phyloP scores from a whole-genome alignment of 2,113 vertebrate species.

The Tor tambroides region DNA sequence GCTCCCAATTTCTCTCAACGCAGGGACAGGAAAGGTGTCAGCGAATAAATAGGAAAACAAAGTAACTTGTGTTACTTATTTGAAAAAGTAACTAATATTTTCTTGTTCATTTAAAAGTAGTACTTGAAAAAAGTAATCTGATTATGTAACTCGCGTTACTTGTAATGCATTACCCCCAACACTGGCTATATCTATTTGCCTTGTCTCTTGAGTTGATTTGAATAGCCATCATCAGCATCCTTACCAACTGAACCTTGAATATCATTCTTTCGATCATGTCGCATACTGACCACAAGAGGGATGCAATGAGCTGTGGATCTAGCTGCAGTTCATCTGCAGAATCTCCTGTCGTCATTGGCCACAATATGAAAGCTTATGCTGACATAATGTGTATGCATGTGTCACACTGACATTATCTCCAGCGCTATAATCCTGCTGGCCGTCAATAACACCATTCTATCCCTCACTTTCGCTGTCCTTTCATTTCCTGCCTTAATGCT shows the following conservation, averaged over 20 bases:
- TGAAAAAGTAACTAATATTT: too few species aligned
- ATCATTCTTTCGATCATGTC: background rate
- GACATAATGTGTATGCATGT: background rate
- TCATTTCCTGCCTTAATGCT: slow-evolving; percentile 48
- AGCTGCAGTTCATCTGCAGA: background rate
- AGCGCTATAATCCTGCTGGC: background rate
- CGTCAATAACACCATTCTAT: slow-evolving; percentile 45
- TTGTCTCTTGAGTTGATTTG: background rate
- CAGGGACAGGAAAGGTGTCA: too few species aligned
- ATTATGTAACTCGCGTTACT: too few species aligned
- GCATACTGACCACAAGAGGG: slow-evolving; percentile 43
- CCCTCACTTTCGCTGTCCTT: slow-evolving; percentile 21
- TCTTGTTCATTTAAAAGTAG: too few species aligned
- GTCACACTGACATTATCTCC: slow-evolving; percentile 21
- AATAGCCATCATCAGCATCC: background rate
- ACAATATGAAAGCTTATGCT: background rate
- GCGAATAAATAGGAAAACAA: too few species aligned
- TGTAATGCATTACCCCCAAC: too few species aligned
- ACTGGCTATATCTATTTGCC: background rate
- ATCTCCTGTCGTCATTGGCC: background rate
- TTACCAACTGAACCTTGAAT: background rate
- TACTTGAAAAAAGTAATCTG: too few species aligned
- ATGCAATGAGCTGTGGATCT: slow-evolving; percentile 27
- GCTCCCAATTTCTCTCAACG: too few species aligned
- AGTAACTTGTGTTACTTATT: too few species aligned